Base-by-base conservation (phyloP, 2,797 vertebrate genomes). In the Poecile montanus region DNA sequence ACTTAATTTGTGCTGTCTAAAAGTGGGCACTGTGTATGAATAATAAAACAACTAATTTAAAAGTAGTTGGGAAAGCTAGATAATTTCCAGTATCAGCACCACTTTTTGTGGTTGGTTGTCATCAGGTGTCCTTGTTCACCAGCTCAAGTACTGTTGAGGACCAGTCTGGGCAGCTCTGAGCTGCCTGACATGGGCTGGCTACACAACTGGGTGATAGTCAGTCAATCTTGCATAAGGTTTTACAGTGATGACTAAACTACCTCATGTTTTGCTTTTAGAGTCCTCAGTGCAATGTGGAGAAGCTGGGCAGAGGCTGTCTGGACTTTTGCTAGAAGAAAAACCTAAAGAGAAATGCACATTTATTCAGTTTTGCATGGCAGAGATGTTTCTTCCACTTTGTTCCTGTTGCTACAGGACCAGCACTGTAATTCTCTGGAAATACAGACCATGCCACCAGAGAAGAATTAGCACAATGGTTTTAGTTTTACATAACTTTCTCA, bases 391-490 rank as follows among this genome's bases (percentile, higher is more conserved):
- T 85, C 30, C n/a, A 54, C n/a, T 89, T 58, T 38, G 30, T 61
- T 91, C 40, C n/a, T 93, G 25, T 56, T 89, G 70, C 66, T 95
- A 47, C 45, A 93, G 73, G 82, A 78, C 60, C 70, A 91, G 61
- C 56, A 10, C 51, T 83, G 72, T 75, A 93, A 88, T 85, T 94
- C 79, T 85, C 60, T 72, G 56, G 51, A 94, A 96, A 86, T 57
- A 60, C 3, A 3, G 76, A 20, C 16, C 56, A 62, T 67, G 79
- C 27, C 66, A 79, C 65, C 36, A 73, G 85, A 91, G 78, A 62
- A 79, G 65, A 94, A 95, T 94, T 95, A 92, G 44, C 75, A 85
- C 73, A 79, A 76, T 88, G 32, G 32, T 78, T 84, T 85, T 68
- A 73, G 88, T 78, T 92, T 92, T 81, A 81, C 18, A 30, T 66